Evolutionary conservation across 2,888 invertebrate genomes (phyloP).

Genomic region (Coecobrya sp.): DNA sequence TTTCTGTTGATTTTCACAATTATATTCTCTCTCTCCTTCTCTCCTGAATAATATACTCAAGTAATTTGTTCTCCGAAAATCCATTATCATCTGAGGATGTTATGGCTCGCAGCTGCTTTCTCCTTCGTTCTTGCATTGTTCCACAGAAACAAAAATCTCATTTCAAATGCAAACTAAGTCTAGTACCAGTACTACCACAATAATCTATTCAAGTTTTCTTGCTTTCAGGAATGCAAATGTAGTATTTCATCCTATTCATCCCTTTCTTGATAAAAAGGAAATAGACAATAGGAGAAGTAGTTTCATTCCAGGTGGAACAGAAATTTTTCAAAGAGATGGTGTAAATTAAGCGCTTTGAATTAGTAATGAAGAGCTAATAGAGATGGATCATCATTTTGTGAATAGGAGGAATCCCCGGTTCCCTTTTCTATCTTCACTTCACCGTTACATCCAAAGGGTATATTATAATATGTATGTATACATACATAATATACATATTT

Average conservation of each 20-base stretch:
- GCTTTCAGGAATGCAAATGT: background rate
- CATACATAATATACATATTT: background rate
- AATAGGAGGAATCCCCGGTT: background rate
- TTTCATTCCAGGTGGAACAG: background rate
- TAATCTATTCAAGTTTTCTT: too few species aligned
- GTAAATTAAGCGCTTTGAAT: conserved; percentile 52
- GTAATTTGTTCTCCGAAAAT: conserved; percentile 13
- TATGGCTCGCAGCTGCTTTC: background rate
- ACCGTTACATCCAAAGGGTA: background rate
- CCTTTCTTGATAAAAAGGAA: too few species aligned
- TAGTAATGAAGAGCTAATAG: conserved; percentile 55
- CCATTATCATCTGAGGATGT: conserved; percentile 2
- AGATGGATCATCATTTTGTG: conserved; percentile 27
- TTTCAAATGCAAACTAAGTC: conserved; percentile 11
- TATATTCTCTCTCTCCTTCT: background rate
- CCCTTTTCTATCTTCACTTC: background rate
- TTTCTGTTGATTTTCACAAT: background rate
- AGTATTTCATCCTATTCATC: too few species aligned
- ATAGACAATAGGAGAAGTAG: background rate
- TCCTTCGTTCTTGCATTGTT: background rate
- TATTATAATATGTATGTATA: too few species aligned
- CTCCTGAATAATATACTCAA: conserved; percentile 23
- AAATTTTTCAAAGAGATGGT: conserved; percentile 2
- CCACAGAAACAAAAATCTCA: background rate
- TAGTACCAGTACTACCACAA: too few species aligned